Percentiles rank a stretch among this genome's conserved stretches.
phyloP scores from a whole-genome alignment of 2,888 invertebrate genomes.

The Cephus pygmeus region DNA sequence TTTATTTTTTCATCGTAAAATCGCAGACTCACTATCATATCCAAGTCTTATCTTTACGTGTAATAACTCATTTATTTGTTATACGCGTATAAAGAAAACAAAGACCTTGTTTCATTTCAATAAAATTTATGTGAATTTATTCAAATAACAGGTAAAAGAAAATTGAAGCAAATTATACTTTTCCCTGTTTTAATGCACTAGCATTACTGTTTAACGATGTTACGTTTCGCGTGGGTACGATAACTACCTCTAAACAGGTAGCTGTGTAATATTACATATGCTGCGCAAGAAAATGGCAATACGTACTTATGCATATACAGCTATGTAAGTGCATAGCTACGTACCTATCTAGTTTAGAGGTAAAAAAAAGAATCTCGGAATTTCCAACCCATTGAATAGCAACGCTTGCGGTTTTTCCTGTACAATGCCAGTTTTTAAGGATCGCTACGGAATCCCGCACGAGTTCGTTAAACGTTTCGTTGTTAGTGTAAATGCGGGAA shows the following conservation, averaged over 20 bases:
- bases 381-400: conserved; percentile 26
- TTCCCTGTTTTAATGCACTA: not conserved
- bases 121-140: not conserved
- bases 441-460: conserved; percentile 19
- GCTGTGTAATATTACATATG: not conserved
- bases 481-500: conserved; percentile 24
- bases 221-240: not conserved
- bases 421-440: conserved; percentile 23
- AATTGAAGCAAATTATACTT: not conserved
- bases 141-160: not conserved
- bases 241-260: not conserved
- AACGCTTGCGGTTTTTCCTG: conserved; percentile 13
- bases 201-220: not conserved
- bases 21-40: not conserved
- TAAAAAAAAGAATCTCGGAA: conserved; percentile 13
- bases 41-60: not conserved
- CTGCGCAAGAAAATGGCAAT: not conserved
- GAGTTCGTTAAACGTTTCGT: conserved; percentile 39
- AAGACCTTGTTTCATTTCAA: not conserved
- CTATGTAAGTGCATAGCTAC: not conserved
- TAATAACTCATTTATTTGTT: not conserved
- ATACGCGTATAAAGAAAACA: not conserved
- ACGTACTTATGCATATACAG: not conserved
- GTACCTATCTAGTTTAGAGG: not conserved
- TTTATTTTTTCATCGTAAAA: not conserved